Evolutionary conservation across 2,797 vertebrate species (phyloP), one percentile per base, ranked within the genome.

Genomic region (Spinibarbus caldwelli): DNA sequence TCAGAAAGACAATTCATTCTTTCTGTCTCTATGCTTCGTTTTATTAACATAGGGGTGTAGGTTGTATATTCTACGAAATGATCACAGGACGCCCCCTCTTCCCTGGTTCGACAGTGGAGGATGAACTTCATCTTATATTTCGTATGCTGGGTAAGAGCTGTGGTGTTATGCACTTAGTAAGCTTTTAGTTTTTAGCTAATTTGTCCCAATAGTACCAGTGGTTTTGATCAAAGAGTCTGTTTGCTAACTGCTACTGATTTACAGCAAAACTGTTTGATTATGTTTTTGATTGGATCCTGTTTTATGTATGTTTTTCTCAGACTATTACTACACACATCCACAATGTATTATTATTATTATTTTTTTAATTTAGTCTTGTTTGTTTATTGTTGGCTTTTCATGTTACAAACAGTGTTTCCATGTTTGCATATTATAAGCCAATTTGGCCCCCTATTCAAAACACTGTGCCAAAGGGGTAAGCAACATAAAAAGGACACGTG

Each of bases 51-150:
- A 96, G 96, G 96, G 96, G 96, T 72, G 95, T 96, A 57, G 96
- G 96, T 34, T 96, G 96, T 81, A 96, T 96, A 89, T 96, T 95
- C 86, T 96, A 96, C 81, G 96, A 96, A 88, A 96, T 96, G 96
- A 94, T 95, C 87, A 96, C 96, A 71, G 96, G 96, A 54, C 91
- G 96, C 67, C 96, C 95, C 70, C 93, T 96, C 14, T 96, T 96
- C 86, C 95, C 96, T n/a, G 96, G 96, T 26, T 96, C 96, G 0
- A 96, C 95, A 0, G 94, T 96, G 54, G 95, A 96, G 87, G 96
- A 96, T 76, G 94, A 96, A 77, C 95, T 96, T 78, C 95, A 96
- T 89, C 93, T 95, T 85, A 96, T 96, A 91, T 96, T 96, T 83
- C 93, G 96, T 66, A 95, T 96, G 71, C 92, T 96, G 4, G 96